phyloP scores from a whole-genome alignment of 1,140 invertebrate species.

The Drosophila pseudoananassae region DNA sequence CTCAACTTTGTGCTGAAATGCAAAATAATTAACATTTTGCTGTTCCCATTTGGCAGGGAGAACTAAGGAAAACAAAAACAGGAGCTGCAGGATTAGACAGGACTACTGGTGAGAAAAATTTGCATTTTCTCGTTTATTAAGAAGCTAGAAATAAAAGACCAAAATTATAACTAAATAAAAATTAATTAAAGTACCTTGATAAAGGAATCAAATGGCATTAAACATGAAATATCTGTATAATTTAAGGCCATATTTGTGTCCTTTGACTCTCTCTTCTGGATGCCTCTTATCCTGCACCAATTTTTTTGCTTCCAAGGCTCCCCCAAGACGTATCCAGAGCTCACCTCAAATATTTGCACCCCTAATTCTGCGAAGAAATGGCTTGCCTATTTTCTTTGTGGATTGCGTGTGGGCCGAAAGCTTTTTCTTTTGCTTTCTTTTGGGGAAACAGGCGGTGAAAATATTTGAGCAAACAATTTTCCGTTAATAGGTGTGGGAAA shows the following conservation, averaged over 20 bases:
- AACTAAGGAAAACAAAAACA: slow-evolving; percentile 19
- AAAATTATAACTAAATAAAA: background rate
- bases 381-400: slow-evolving; percentile 20
- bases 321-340: slow-evolving; percentile 1
- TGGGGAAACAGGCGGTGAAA: slow-evolving; percentile 36
- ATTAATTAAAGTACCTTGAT: background rate
- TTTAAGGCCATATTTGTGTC: background rate
- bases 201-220: too few relatives aligned
- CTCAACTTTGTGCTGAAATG: slow-evolving; percentile 37
- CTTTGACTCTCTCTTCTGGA: background rate
- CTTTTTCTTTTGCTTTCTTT: slow-evolving; percentile 14
- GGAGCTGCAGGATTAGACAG: slow-evolving; percentile 32
- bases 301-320: background rate
- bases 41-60: slow-evolving; percentile 30
- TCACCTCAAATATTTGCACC: slow-evolving; percentile 30
- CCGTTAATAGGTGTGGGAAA: slow-evolving; percentile 18
- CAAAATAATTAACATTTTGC: slow-evolving; percentile 61
- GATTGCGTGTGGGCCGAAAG: slow-evolving; percentile 36
- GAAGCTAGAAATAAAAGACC: background rate
- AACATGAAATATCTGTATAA: background rate
- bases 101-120: slow-evolving; percentile 27
- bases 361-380: slow-evolving; percentile 23
- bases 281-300: background rate
- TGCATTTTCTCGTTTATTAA: slow-evolving; percentile 25
- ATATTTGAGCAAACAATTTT: slow-evolving; percentile 40